Base-by-base conservation (phyloP, 2,888 invertebrate species). In the Oconnorella tubifera region DNA sequence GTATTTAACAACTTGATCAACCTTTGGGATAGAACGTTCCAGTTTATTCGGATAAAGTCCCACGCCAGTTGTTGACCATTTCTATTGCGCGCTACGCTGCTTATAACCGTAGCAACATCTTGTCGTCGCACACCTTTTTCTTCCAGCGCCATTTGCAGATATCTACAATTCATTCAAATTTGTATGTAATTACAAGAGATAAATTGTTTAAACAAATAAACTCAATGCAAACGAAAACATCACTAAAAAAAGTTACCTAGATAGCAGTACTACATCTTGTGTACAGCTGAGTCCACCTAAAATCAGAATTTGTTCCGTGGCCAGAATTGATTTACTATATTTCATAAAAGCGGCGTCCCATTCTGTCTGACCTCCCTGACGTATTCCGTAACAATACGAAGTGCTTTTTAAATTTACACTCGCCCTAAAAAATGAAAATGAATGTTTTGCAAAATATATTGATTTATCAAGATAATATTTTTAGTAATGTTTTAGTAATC, bases 31-130 rank as follows among this genome's bases (percentile, higher is more conserved):
- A 66, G 32, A 3, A 48, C 53, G 19, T 64, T 19, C 77, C 76
- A 80, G 3, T 75, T 75, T 1, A 63, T 70, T 27, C 74, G 62
- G 63, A 80, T 69, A 61, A 78, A 78, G 59, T 76, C 72, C 78
- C 78, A 80, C 3, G 76, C 76, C 14, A 80, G 62, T 3, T 69
- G 65, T 27, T 75, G 68, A 2, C 78, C 78, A 28, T 76, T 70
- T 0, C 75, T 69, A 59, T 77, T 78, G 14, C 69, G 56, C 0
- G 78, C 71, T 4, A 79, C 74, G 33, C 70, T 68, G 0, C 65
- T 57, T 6, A 79, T 72, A 0, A 75, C 74, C n/a, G 67, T 70
- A 3, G 72, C 64, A 1, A 76, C 73, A 59, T 79, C 79, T 57
- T 78, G 78, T 31, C 74, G 74, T 6, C 78, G 68, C n/a, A 78